Conservation (phyloP, 1,140 invertebrate species). For the Gyrodactylus salaris region DNA sequence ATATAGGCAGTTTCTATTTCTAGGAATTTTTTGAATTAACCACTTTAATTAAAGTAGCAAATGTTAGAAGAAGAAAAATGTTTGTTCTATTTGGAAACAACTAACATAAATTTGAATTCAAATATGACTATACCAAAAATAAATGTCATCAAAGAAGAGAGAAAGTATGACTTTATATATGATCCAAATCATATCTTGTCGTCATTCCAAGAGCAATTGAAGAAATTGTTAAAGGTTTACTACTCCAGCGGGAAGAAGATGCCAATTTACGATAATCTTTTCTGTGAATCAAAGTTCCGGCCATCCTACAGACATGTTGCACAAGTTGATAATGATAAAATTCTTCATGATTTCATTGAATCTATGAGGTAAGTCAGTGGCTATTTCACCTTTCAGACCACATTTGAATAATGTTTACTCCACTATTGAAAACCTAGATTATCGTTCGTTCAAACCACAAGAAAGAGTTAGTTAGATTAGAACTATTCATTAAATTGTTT, state of each 20-base stretch:
- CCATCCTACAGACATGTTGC: neutral
- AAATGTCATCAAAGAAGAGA: neutral
- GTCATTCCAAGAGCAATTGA: neutral
- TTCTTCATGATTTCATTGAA: too few species aligned
- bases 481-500: too few species aligned
- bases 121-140: neutral
- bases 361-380: too few species aligned
- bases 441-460: too few species aligned
- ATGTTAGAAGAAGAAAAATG: neutral
- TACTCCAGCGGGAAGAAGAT: neutral
- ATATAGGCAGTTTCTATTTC: neutral
- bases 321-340: too few species aligned
- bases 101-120: too few species aligned
- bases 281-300: neutral
- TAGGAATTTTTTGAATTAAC: neutral
- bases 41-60: neutral
- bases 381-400: too few species aligned
- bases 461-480: too few species aligned
- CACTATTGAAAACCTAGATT: too few species aligned
- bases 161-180: neutral
- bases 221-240: neutral
- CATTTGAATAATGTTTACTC: too few species aligned
- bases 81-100: too few species aligned
- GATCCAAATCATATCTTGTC: neutral
- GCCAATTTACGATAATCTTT: neutral